Percentiles rank a stretch among this genome's conserved stretches.
Evolutionary conservation across 2,113 vertebrate genomes (phyloP).

Genomic region (Xenus cinereus): DNA sequence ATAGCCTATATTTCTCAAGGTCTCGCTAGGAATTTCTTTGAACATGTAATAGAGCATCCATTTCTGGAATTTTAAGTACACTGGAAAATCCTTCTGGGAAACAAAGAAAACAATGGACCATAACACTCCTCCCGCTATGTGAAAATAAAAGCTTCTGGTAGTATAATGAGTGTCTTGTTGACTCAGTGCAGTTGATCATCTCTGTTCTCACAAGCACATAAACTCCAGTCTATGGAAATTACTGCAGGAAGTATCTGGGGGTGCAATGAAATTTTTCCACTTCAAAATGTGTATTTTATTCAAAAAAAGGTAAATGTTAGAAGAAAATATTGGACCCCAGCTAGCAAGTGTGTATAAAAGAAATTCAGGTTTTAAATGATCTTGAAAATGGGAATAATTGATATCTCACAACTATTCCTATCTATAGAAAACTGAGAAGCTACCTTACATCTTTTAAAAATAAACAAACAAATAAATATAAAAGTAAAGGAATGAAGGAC

Average conservation of each 20-base stretch:
- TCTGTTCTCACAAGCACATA: background rate
- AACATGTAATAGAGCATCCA: background rate
- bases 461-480: background rate
- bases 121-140: background rate
- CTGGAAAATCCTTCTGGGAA: slow-evolving; percentile 4
- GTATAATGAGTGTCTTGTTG: slow-evolving; percentile 28
- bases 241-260: background rate
- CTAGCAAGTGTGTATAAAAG: background rate
- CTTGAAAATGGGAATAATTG: background rate
- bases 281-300: background rate
- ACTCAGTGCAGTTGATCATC: slow-evolving; percentile 14
- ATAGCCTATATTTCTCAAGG: background rate
- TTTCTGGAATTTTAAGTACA: background rate
- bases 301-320: background rate
- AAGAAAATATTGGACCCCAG: background rate
- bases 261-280: background rate
- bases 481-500: background rate
- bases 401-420: background rate
- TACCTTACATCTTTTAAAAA: background rate
- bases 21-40: background rate
- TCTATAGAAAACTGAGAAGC: background rate
- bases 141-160: slow-evolving; percentile 45
- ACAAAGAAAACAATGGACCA: slow-evolving; percentile 1
- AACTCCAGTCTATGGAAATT: slow-evolving; percentile 18
- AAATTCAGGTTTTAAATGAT: background rate